Evolutionary conservation across 1,140 invertebrate species (phyloP).

Genomic region (Drosophila jambulina): DNA sequence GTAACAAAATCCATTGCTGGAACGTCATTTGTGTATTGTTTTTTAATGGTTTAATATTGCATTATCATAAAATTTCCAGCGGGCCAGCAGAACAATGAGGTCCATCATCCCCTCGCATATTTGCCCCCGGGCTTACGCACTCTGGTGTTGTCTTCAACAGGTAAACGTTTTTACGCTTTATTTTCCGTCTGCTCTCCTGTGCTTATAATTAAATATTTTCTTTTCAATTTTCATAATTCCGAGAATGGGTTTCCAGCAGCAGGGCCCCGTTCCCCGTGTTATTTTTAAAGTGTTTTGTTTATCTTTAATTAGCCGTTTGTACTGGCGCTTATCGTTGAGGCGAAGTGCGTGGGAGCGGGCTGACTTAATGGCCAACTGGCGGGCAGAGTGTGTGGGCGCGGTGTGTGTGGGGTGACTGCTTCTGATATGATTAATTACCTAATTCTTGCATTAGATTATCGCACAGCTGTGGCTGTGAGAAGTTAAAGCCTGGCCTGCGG

Average conservation of each 20-base stretch:
- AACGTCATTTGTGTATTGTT: background rate
- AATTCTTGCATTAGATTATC: conserved; percentile 75
- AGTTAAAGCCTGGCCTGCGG: conserved; percentile 50
- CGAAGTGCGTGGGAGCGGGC: conserved; percentile 8
- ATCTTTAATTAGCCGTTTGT: conserved; percentile 72
- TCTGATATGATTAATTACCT: conserved; percentile 75
- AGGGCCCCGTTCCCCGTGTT: conserved; percentile 6
- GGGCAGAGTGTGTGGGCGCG: background rate
- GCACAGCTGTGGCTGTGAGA: conserved; percentile 51
- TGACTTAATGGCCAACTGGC: conserved; percentile 60
- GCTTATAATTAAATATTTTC: conserved; percentile 77
- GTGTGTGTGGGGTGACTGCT: conserved; percentile 20
- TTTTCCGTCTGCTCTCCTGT: conserved; percentile 28
- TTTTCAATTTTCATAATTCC: conserved; percentile 57
- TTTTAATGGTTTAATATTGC: conserved; percentile 23
- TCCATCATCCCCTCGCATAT: conserved; percentile 6
- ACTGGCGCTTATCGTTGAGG: conserved; percentile 9
- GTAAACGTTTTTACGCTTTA: conserved; percentile 54
- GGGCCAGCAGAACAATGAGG: conserved; percentile 3
- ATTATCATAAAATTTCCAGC: conserved; percentile 20
- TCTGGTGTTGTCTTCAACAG: conserved; percentile 50
- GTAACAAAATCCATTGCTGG: background rate
- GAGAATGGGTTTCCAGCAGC: conserved; percentile 1
- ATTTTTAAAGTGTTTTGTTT: conserved; percentile 77
- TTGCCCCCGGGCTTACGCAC: conserved; percentile 13